These are phyloP conservation scores for Pristionchus mayeri DNA, from an alignment of 2,888 invertebrate species.

Conservation along the genomic window DNA sequence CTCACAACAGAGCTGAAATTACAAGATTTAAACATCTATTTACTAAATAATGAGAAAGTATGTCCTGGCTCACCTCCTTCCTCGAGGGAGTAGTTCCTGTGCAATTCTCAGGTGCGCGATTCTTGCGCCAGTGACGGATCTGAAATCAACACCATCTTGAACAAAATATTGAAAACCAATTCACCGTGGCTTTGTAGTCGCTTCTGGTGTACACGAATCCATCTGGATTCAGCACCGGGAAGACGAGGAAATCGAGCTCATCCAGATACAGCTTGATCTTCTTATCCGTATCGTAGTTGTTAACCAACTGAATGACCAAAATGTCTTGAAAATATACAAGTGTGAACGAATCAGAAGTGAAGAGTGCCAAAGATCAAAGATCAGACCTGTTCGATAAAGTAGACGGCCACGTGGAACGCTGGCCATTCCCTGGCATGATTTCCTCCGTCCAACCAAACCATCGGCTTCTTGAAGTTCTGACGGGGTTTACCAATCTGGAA, in stretches of 20 bases:
- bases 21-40: background rate
- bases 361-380: background rate
- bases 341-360: background rate
- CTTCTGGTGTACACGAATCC: slow-evolving; percentile 72
- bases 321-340: background rate
- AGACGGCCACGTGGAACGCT: slow-evolving; percentile 73
- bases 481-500: slow-evolving; percentile 62
- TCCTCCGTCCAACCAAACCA: slow-evolving; percentile 74
- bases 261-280: slow-evolving; percentile 69
- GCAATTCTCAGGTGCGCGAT: slow-evolving; percentile 71
- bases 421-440: slow-evolving; percentile 76
- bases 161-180: background rate
- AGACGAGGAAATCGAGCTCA: slow-evolving; percentile 70
- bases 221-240: slow-evolving; percentile 75
- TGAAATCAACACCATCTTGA: slow-evolving; percentile 48
- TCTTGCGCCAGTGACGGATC: slow-evolving; percentile 76
- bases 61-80: slow-evolving; percentile 52
- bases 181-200: slow-evolving; percentile 56
- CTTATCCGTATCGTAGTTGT: slow-evolving; percentile 63
- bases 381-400: slow-evolving; percentile 73
- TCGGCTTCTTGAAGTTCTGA: slow-evolving; percentile 65
- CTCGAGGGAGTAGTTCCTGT: slow-evolving; percentile 66
- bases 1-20: slow-evolving; percentile 60
- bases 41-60: no score
- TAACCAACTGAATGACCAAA: slow-evolving; percentile 59